Evolutionary conservation across 2,888 invertebrate species (phyloP).

Genomic region (Dasypolia templi): DNA sequence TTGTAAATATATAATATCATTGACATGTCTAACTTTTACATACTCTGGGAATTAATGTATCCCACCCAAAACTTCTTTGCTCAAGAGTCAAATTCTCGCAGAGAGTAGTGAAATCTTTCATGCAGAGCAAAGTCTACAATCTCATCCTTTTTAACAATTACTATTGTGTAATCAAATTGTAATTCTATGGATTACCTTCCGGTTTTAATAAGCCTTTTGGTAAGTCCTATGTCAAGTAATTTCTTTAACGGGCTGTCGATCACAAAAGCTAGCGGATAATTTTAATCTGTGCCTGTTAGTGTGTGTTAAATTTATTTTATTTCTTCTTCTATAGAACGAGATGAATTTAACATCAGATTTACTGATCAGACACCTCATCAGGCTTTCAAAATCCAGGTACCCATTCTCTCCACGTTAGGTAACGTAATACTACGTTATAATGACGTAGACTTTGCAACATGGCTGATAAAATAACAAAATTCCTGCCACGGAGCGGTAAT

Average conservation of each 20-base stretch:
- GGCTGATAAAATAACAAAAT: conserved; percentile 30
- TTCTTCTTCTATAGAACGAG: neutral
- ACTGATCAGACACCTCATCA: neutral
- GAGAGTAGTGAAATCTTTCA: neutral
- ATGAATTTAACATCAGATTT: neutral
- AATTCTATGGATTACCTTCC: too few relatives aligned
- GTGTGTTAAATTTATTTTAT: neutral
- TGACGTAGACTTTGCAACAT: neutral
- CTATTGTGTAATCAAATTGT: neutral
- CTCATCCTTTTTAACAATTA: neutral
- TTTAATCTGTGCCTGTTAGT: neutral
- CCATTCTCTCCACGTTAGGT: neutral
- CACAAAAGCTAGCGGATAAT: neutral
- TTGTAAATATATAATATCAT: too few relatives aligned
- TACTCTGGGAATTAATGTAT: neutral
- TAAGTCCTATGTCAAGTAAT: neutral
- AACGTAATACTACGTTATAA: neutral
- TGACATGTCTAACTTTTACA: too few relatives aligned
- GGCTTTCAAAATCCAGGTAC: neutral
- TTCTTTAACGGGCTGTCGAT: neutral
- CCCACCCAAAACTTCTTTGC: neutral
- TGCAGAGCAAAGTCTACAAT: neutral
- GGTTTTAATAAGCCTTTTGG: neutral
- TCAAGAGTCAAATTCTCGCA: neutral
- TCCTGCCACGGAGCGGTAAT: conserved; percentile 7